Conservation (phyloP, 2,888 invertebrate genomes). For the Leptogaster cylindrica region DNA sequence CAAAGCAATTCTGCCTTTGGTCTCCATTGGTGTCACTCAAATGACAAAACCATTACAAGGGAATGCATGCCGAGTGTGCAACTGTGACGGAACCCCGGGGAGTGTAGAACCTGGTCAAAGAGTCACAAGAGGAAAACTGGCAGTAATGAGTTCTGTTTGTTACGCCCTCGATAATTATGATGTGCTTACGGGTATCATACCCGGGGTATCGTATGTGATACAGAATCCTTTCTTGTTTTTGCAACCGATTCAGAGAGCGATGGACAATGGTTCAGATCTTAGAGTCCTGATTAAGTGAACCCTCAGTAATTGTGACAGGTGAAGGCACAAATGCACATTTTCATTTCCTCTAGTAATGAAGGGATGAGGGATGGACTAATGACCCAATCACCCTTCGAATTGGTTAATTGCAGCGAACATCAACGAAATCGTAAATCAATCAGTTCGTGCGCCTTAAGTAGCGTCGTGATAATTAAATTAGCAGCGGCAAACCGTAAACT, state of each 20-base stretch:
- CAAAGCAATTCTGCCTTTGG: constrained; percentile 16
- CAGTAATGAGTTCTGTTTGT: background rate
- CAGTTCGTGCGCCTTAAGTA: no score
- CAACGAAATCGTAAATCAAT: no score
- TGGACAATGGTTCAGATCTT: constrained; percentile 4
- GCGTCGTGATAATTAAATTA: background rate
- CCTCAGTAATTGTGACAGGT: constrained; percentile 5
- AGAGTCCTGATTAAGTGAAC: constrained; percentile 7
- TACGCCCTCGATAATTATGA: background rate
- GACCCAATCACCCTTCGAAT: no score
- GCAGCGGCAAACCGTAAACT: background rate
- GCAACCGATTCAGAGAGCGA: background rate
- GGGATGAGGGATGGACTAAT: no score
- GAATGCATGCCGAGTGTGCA: background rate
- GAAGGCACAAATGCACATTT: no score
- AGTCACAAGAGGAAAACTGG: background rate
- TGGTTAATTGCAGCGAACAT: no score
- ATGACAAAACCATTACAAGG: constrained; percentile 6
- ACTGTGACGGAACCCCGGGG: background rate
- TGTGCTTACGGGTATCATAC: no score
- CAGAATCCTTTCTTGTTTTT: background rate
- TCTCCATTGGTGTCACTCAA: constrained; percentile 22
- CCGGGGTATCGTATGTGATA: constrained; percentile 10
- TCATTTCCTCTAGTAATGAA: no score
- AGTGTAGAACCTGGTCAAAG: constrained; percentile 17